Evolutionary conservation across 37 sponge, comb jelly and placozoan genomes (phyloP).

Genomic region (Dysidea cf. avara): DNA sequence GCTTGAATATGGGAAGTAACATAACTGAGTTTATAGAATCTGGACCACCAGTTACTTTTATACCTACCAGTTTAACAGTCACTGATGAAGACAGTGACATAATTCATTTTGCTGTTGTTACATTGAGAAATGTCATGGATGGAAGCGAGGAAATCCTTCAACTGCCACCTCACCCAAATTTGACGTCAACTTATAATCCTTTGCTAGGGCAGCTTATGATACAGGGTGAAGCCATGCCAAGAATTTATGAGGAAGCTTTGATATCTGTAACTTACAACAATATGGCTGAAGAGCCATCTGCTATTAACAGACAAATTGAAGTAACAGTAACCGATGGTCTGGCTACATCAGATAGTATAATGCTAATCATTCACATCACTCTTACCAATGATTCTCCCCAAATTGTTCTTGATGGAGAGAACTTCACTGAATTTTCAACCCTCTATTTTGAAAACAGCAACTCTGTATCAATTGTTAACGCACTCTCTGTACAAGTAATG

Average conservation of each 20-base stretch:
- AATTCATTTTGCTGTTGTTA: constrained; percentile 9
- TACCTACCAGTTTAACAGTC: constrained; percentile 8
- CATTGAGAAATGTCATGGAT: constrained; percentile 13
- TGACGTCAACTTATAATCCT: neutral
- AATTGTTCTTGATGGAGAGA: constrained; percentile 13
- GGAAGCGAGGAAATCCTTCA: constrained; percentile 23
- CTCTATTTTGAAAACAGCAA: constrained; percentile 22
- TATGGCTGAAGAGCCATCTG: constrained; percentile 34
- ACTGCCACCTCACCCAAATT: too few species aligned
- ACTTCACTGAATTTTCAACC: neutral
- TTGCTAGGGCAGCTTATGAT: neutral
- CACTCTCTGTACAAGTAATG: neutral
- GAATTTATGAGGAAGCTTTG: constrained; percentile 3
- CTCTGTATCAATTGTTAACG: constrained; percentile 18
- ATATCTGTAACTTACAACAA: constrained; percentile 23
- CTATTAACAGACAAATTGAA: constrained; percentile 4
- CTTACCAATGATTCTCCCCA: constrained; percentile 40
- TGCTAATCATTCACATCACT: neutral
- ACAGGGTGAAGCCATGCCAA: neutral
- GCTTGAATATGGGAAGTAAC: neutral
- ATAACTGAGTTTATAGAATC: constrained; percentile 6
- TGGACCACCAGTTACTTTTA: constrained; percentile 7
- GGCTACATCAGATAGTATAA: neutral
- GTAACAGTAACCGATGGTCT: constrained; percentile 26
- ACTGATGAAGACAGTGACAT: constrained; percentile 37